Base-by-base conservation (phyloP, 1,140 invertebrate genomes). In the Temnothorax nylanderi region DNA sequence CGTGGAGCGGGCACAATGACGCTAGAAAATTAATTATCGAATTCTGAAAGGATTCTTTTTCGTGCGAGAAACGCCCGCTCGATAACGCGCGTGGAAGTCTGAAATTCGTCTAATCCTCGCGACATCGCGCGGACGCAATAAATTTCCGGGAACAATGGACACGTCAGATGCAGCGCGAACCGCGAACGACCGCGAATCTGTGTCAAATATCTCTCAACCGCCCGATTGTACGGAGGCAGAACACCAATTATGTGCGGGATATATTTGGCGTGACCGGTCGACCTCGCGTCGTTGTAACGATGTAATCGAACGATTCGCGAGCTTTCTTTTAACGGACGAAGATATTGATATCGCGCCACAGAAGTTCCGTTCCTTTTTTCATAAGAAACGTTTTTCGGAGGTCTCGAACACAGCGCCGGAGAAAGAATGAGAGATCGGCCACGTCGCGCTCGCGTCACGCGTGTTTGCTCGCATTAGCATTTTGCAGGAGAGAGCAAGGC, bases 181-280 rank as follows among this genome's bases (percentile, higher is more conserved):
- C 62, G 47, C 54, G 75, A 75, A n/a, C 54, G 21, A 16, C 34
- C 0, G 58, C 71, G 47, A 88, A 88, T 88, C 67, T 88, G 71
- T 88, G 85, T 87, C 87, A 87, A 87, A 88, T 87, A 62, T 88
- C 85, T 74, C 67, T 41, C 74, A n/a, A 54, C 71, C 60, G 81
- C 34, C 58, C 51, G 54, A 87, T 87, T 34, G 51, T 37, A 69
- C 77, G 21, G 47, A 65, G 56, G 44, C 44, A 37, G 34, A 26
- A 37, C 26, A 26, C 32, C 85, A 88, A 88, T 87, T 88, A 87
- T 80, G 58, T 18, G 44, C 26, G 54, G 44, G 77, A 87, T 87
- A 88, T 88, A 87, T 88, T 88, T 88, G 87, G 77, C 62, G 49
- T 87, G 87, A 88, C 87, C 62, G 71, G 77, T 87, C 51, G 76